Evolutionary conservation across 2,797 vertebrate genomes (phyloP).

Genomic region (Acropternis orthonyx): DNA sequence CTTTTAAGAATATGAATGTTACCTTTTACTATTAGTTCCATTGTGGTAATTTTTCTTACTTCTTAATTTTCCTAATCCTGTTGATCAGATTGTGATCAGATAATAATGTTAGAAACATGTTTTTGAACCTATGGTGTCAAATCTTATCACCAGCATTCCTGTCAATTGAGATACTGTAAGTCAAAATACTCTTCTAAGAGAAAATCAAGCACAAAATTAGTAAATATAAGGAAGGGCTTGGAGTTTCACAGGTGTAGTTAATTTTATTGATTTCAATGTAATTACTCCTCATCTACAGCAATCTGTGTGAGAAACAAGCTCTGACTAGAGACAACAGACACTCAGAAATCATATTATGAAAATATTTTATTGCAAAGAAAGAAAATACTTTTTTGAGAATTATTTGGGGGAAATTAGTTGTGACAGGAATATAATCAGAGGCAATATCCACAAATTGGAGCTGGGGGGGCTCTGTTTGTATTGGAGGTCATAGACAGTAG

Average conservation of each 20-base stretch:
- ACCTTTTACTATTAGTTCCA: neutral
- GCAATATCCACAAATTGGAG: neutral
- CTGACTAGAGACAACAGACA: neutral
- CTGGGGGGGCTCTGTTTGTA: neutral
- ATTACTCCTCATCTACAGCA: neutral
- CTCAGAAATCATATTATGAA: neutral
- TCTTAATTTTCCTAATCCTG: neutral
- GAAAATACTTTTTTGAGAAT: neutral
- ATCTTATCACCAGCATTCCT: neutral
- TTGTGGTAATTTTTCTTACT: neutral
- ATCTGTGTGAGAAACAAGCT: neutral
- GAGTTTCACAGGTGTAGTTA: neutral
- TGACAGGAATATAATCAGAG: neutral
- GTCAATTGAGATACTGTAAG: neutral
- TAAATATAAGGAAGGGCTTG: neutral
- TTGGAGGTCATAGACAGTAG: neutral
- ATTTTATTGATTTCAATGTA: neutral
- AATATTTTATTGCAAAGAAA: neutral
- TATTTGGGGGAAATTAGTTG: neutral
- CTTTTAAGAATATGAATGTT: neutral
- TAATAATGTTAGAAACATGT: neutral
- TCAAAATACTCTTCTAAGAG: neutral
- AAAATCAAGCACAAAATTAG: neutral
- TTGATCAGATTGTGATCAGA: neutral
- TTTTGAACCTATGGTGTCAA: neutral